Evolutionary conservation across 2,888 invertebrate genomes (phyloP).

Genomic region (Brassicogethes aeneus): DNA sequence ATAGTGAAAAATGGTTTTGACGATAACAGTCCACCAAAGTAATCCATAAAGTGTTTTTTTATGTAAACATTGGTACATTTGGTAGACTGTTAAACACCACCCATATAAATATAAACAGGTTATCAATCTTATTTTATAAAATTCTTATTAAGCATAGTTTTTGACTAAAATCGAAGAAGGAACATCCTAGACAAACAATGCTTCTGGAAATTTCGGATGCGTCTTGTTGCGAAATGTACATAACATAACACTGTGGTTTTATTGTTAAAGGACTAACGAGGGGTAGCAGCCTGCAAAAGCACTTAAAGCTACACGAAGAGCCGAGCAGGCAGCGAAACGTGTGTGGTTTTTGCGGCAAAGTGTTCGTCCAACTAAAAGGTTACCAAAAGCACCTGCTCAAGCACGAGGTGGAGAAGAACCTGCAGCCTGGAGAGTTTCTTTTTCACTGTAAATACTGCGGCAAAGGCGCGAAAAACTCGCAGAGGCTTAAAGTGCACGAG

Average conservation of each 20-base stretch:
- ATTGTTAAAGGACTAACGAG: neutral
- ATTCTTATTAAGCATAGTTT: too few relatives aligned
- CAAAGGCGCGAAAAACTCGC: neutral
- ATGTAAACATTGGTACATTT: too few relatives aligned
- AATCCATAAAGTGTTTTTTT: too few relatives aligned
- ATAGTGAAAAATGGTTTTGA: too few relatives aligned
- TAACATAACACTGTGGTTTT: neutral
- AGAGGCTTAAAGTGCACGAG: constrained; percentile 14
- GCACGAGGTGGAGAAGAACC: neutral
- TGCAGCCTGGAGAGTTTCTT: neutral
- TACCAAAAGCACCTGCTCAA: neutral
- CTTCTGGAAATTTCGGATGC: too few relatives aligned
- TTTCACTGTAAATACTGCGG: neutral
- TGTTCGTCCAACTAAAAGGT: neutral
- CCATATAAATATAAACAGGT: too few relatives aligned
- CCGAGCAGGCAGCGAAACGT: neutral
- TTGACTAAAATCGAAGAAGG: too few relatives aligned
- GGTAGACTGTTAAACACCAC: too few relatives aligned
- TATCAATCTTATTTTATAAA: too few relatives aligned
- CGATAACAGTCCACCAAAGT: too few relatives aligned
- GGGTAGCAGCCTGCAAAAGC: neutral
- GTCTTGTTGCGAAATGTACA: too few relatives aligned
- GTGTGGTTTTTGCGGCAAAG: neutral
- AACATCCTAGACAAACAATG: too few relatives aligned
- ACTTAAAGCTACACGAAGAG: neutral